Base-by-base conservation (phyloP, 2,113 vertebrate genomes). In the Syrmaticus mikado region DNA sequence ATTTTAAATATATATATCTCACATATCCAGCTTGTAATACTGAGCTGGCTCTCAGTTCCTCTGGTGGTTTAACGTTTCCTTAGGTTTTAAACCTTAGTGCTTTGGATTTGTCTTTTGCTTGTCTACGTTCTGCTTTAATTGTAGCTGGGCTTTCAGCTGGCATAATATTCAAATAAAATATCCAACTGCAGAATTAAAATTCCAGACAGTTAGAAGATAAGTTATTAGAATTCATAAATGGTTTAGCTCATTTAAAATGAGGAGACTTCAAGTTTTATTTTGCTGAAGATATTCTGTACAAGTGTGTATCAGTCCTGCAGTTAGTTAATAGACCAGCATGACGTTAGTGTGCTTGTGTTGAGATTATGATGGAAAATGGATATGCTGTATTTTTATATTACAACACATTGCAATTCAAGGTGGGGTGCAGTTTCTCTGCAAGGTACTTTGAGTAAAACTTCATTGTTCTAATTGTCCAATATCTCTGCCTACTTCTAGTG, bases 401-500 rank as follows among this genome's bases (percentile, higher is more conserved):
- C 64, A 71, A 41, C 30, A 30, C 50, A 8, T 1, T 1, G 8
- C 50, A 55, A 21, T n/a, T 40, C 30, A 28, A 14, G 12, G 10
- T n/a, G 41, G 4, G 28, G n/a, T 2, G 1, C 57, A 53, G 5
- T 79, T 82, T 57, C 28, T 21, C 6, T 11, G 10, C 27, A 66
- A 41, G 62, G 16, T 30, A 2, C 2, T 36, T 58, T 77, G 22
- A 77, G 76, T 60, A 32, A 9, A 48, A 25, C 27, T 28, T 66
- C 36, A 41, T 2, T 82, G 25, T 62, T 58, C 82, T 93, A 80
- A 87, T 8, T 93, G 5, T 64, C 10, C 84, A 74, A 87, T 65
- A n/a, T 85, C 90, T 90, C 77, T 91, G 87, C 87, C 81, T 55
- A 4, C 86, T 68, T 96, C 43, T 90, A 99, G 99, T 99, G 98